Evolutionary conservation across 2,113 vertebrate genomes (phyloP), one percentile per base, ranked within the genome.

Genomic region (Misgurnus mizolepis): DNA sequence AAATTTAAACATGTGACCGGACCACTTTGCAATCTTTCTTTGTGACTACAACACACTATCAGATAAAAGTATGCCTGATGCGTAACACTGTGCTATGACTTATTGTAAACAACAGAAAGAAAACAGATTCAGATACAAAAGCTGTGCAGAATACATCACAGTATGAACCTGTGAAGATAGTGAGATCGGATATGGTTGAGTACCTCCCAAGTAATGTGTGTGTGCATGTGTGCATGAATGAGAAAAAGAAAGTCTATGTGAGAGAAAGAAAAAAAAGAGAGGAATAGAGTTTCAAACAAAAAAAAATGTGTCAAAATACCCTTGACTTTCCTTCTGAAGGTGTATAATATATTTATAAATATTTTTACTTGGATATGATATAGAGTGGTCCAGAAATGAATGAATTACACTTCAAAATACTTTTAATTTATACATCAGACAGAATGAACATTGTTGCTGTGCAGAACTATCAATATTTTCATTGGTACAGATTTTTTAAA

Each of bases 131-230:
- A 82, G 86, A 67, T 45, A 85, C 70, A 84, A 81, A 85, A 85
- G 34, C 11, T 56, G 85, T 88, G 88, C 87, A 81, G 15, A 79
- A 85, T 80, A 84, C 85, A 86, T 87, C 76, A 69, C 81, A 87
- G 80, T 83, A 70, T 71, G 72, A 85, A 85, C 77, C 67, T 58
- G 85, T 82, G 86, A 87, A 88, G 85, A 65, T 79, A 62, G 14
- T 43, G 89, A 77, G 71, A 89, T 94, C 89, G 86, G 90, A 89
- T 92, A 82, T 89, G 87, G 81, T 18, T 81, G 84, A 87, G 82
- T 86, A 88, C 77, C 88, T 89, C 89, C 89, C 88, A 91, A 88
- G 86, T 77, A 67, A 72, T 81, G 74, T 73, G 79, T 18, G 76
- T 40, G 40, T 88, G 90, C 86, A 84, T 18, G 76, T 40, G 40